These are phyloP conservation scores for Philonicus albiceps DNA, from an alignment of 2,888 invertebrate species.

Conservation along the genomic window DNA sequence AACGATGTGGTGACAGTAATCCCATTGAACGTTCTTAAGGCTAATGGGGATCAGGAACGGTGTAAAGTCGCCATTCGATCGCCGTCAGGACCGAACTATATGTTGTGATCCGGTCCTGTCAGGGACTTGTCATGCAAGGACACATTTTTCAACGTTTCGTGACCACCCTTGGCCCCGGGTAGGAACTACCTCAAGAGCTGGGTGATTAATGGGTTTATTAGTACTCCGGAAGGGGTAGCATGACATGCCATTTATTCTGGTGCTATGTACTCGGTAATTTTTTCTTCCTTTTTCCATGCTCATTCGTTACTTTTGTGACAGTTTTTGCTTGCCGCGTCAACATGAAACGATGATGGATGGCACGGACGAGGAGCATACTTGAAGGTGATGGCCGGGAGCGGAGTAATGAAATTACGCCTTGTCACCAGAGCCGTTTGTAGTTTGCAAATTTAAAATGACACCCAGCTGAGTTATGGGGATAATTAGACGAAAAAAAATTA, in stretches of 20 bases:
- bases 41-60: slow-evolving; percentile 13
- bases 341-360: slow-evolving; percentile 47
- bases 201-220: slow-evolving; percentile 49
- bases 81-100: not conserved
- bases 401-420: slow-evolving; percentile 47
- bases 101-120: slow-evolving; percentile 48
- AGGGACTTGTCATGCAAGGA: slow-evolving; percentile 46
- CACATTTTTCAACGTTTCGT: slow-evolving; percentile 30
- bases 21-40: slow-evolving; percentile 40
- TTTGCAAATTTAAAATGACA: slow-evolving; percentile 34
- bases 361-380: slow-evolving; percentile 2
- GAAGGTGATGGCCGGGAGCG: slow-evolving; percentile 31
- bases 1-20: slow-evolving; percentile 46
- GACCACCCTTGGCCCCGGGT: not conserved
- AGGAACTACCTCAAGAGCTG: slow-evolving; percentile 31
- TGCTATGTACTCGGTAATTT: slow-evolving; percentile 46
- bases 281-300: slow-evolving; percentile 37
- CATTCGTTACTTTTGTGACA: slow-evolving; percentile 48
- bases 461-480: slow-evolving; percentile 43
- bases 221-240: slow-evolving; percentile 48
- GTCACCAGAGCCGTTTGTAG: slow-evolving; percentile 45
- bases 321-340: slow-evolving; percentile 42
- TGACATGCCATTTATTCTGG: slow-evolving; percentile 48
- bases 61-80: slow-evolving; percentile 11
- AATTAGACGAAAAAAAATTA: slow-evolving; percentile 47